These are phyloP conservation scores for Drosophila neonasuta DNA, from an alignment of 2,888 invertebrate genomes.

Conservation along the genomic window DNA sequence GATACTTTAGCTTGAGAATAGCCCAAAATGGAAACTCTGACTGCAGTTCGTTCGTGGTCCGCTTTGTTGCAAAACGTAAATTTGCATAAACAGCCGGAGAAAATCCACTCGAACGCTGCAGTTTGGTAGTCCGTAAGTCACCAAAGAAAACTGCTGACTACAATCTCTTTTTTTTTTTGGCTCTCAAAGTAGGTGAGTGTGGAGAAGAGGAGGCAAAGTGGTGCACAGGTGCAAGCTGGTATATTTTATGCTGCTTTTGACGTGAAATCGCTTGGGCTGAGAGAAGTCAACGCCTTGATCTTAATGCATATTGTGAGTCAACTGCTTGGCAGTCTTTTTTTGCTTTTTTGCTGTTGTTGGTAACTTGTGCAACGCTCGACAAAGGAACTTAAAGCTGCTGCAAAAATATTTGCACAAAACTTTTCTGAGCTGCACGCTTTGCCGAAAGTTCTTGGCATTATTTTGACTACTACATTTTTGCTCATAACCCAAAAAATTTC, in stretches of 20 bases:
- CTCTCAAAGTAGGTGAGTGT: slow-evolving; percentile 17
- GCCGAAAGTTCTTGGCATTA: neutral
- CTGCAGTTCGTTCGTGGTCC: neutral
- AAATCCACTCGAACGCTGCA: slow-evolving; percentile 49
- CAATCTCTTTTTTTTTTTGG: slow-evolving; percentile 14
- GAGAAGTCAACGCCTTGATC: slow-evolving; percentile 27
- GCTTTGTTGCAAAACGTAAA: slow-evolving; percentile 19
- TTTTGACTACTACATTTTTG: slow-evolving; percentile 15
- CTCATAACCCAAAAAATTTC: slow-evolving; percentile 18
- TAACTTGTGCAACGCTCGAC: neutral
- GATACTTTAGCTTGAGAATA: slow-evolving; percentile 36
- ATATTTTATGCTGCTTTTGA: slow-evolving; percentile 41
- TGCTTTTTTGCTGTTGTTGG: too few species aligned
- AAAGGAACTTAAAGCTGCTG: slow-evolving; percentile 27
- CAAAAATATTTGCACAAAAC: slow-evolving; percentile 29
- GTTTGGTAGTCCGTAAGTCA: slow-evolving; percentile 23
- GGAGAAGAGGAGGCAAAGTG: neutral
- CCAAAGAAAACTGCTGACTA: slow-evolving; percentile 35
- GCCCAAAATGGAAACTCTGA: slow-evolving; percentile 35
- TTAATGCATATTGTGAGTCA: slow-evolving; percentile 19
- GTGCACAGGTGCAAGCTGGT: slow-evolving; percentile 43
- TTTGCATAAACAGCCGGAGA: slow-evolving; percentile 59
- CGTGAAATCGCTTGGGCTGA: slow-evolving; percentile 13
- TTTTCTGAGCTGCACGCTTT: slow-evolving; percentile 22
- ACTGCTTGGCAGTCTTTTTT: neutral